Evolutionary conservation across 2,888 invertebrate species (phyloP), one percentile per base, ranked within the genome.

Genomic region (Tetrapedia diversipes): DNA sequence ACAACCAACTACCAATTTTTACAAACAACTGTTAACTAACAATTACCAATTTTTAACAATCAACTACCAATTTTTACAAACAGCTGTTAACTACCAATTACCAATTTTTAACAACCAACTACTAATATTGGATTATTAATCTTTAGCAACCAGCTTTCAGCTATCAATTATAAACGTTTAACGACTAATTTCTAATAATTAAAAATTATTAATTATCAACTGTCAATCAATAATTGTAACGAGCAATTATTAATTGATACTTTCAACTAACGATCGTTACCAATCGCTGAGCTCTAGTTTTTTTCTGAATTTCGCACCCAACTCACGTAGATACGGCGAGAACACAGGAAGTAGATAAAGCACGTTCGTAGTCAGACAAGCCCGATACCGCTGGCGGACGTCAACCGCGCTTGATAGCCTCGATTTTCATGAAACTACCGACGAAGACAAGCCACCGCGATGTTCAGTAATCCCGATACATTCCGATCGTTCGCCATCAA

Each of bases 401-500:
- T 27, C 27, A 22, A n/a, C 37, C 56, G 37, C 16, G 14, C 56
- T 22, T 11, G 19, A 37, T 37, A 37, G n/a, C 27, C 19, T 41
- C 39, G 27, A 41, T 41, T 43, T 60, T 22, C 41, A 29, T 32
- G 43, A 4, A 43, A 43, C 41, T 19, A 8, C 4, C 19, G 22
- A 32, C 14, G 24, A 29, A 16, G 27, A 27, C 14, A 11, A 27
- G 19, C 29, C 19, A 60, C 59, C 43, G 14, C 11, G 10, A 29
- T 60, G 43, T 60, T 16, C 22, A 16, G 43, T 32, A 60, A 60
- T 29, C 43, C 19, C 14, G 24, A 60, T 43, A 60, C 27, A 60
- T 60, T 60, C 43, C 59, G 39, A 57, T 57, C 39, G 57, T 59
- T 24, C 57, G n/a, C 41, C 57, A 39, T 57, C 39, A 7, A 59